These are phyloP conservation scores for Lanistes nyassanus DNA, from an alignment of 1,140 invertebrate genomes.

Conservation along the genomic window DNA sequence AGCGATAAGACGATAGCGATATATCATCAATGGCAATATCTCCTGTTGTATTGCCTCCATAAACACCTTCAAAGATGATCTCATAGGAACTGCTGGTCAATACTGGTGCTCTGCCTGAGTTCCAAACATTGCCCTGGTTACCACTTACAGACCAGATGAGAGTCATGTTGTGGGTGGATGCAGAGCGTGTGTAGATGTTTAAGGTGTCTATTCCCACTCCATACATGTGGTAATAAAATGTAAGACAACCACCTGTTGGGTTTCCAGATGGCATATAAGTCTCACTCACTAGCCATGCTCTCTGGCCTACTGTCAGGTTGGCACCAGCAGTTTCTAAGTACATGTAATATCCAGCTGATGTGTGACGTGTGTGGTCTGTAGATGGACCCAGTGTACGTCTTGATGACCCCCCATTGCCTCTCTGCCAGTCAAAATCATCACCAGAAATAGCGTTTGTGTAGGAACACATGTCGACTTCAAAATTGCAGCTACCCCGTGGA, in stretches of 20 bases:
- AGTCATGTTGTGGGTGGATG: conserved; percentile 22
- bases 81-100: conserved; percentile 32
- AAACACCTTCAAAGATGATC: conserved; percentile 73
- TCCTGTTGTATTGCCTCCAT: conserved; percentile 74
- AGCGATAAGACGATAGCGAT: conserved; percentile 49
- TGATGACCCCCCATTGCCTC: conserved; percentile 56
- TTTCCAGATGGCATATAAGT: conserved; percentile 25
- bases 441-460: conserved; percentile 47
- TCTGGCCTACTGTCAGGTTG: conserved; percentile 44
- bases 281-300: conserved; percentile 57
- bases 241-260: conserved; percentile 17
- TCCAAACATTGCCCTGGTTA: conserved; percentile 49
- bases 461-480: conserved; percentile 60
- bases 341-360: conserved; percentile 48
- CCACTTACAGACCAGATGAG: conserved; percentile 23
- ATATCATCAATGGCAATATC: conserved; percentile 82
- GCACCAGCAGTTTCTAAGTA: conserved; percentile 57
- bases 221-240: conserved; percentile 80
- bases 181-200: conserved; percentile 44
- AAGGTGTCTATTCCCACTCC: conserved; percentile 67
- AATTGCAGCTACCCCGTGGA: conserved; percentile 51
- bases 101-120: conserved; percentile 33
- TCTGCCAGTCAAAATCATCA: conserved; percentile 62
- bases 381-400: conserved; percentile 46
- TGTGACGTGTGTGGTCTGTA: conserved; percentile 49